Evolutionary conservation across 2,888 invertebrate genomes (phyloP).

Genomic region (Troilus luridus): DNA sequence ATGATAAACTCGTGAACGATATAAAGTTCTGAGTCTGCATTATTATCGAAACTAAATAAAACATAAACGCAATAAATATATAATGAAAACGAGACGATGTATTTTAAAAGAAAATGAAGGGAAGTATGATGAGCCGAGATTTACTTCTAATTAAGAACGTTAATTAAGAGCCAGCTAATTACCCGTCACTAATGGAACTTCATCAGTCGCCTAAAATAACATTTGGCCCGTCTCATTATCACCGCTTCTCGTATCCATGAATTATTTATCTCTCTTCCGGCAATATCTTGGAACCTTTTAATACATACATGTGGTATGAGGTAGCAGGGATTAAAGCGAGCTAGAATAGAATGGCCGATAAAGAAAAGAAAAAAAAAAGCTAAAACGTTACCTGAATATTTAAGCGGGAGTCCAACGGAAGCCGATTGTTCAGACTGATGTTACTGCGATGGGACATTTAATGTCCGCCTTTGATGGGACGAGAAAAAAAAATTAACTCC

Average conservation of each 20-base stretch:
- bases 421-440: not conserved
- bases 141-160: constrained; percentile 3
- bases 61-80: not conserved
- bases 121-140: not conserved
- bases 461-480: not conserved
- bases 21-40: too few species aligned
- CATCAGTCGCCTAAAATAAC: constrained; percentile 25
- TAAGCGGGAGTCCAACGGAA: not conserved
- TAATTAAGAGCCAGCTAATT: constrained; percentile 2
- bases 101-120: not conserved
- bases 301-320: not conserved
- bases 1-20: too few species aligned
- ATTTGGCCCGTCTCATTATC: not conserved
- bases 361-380: not conserved
- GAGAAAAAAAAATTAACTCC: not conserved
- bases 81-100: not conserved
- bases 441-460: not conserved
- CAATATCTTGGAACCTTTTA: not conserved
- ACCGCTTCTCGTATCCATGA: not conserved
- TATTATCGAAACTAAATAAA: not conserved
- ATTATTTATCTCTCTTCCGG: not conserved
- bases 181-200: not conserved
- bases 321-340: not conserved
- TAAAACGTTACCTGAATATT: not conserved
- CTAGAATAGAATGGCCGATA: not conserved